A percentile compares a stretch with the other conserved stretches of the same genome.
phyloP scores from a whole-genome alignment of 1,140 invertebrate genomes.

The Cotesia typhae region DNA sequence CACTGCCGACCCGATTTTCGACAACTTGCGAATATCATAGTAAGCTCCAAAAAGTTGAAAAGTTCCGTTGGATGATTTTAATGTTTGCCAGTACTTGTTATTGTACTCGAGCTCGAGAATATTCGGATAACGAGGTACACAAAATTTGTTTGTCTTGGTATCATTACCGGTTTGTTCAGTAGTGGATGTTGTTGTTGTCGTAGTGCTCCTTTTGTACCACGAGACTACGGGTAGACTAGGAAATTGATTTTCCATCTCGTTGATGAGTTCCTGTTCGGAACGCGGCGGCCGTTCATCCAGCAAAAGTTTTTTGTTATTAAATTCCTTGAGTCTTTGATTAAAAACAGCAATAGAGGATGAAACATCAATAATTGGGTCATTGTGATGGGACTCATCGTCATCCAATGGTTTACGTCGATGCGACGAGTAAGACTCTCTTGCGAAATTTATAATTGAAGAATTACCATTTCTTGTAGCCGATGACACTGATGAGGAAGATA shows the following conservation, averaged over 20 bases:
- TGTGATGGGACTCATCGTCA: slow-evolving; percentile 4
- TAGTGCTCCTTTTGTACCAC: slow-evolving; percentile 77
- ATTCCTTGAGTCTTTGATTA: slow-evolving; percentile 20
- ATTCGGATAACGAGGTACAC: slow-evolving; percentile 75
- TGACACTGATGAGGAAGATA: not conserved
- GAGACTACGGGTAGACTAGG: slow-evolving; percentile 85
- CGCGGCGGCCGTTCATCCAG: slow-evolving; percentile 74
- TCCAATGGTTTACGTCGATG: slow-evolving; percentile 4
- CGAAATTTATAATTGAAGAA: not conserved
- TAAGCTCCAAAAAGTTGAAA: slow-evolving; percentile 91
- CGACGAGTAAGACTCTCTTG: not conserved
- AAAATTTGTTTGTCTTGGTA: slow-evolving; percentile 69
- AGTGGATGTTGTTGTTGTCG: not conserved
- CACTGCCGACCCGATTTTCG: slow-evolving; percentile 80
- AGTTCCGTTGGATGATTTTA: slow-evolving; percentile 82
- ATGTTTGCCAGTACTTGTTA: slow-evolving; percentile 89
- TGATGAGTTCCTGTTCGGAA: slow-evolving; percentile 79
- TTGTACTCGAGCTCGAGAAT: slow-evolving; percentile 91
- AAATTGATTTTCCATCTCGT: slow-evolving; percentile 77
- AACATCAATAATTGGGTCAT: not conserved
- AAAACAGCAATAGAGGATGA: slow-evolving; percentile 27
- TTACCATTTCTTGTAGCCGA: not conserved
- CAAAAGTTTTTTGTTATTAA: slow-evolving; percentile 62
- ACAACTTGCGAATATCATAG: slow-evolving; percentile 81
- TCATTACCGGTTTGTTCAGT: not conserved